Percentiles rank a stretch among this genome's conserved stretches.
These are phyloP conservation scores for Danaus plexippus DNA, from an alignment of 1,140 invertebrate genomes.

Conservation along the genomic window DNA sequence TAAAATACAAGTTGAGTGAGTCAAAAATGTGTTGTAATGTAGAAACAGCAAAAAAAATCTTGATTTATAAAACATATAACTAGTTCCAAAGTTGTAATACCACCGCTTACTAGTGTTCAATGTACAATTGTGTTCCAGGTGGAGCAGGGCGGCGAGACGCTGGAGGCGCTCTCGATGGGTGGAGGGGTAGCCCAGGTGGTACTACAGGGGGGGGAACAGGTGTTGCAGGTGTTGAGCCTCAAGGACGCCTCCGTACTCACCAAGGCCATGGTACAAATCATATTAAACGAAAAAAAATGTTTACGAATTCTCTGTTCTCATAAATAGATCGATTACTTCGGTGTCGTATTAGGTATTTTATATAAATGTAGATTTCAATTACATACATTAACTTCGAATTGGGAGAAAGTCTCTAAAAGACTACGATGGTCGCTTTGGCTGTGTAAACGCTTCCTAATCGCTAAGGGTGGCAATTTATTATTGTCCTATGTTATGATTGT, in stretches of 20 bases:
- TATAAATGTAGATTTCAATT: too few relatives aligned
- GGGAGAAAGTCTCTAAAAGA: too few relatives aligned
- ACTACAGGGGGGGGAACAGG: slow-evolving; percentile 82
- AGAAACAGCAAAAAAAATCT: not conserved
- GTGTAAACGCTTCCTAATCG: too few relatives aligned
- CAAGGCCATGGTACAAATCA: slow-evolving; percentile 74
- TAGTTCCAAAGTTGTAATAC: slow-evolving; percentile 1
- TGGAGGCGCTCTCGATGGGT: slow-evolving; percentile 79
- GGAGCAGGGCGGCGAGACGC: slow-evolving; percentile 77
- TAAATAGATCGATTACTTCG: too few relatives aligned
- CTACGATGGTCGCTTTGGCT: too few relatives aligned
- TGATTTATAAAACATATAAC: not conserved
- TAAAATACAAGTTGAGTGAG: too few relatives aligned
- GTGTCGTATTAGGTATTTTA: too few relatives aligned
- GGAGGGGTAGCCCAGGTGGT: slow-evolving; percentile 85
- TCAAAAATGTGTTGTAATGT: not conserved
- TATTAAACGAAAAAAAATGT: too few relatives aligned
- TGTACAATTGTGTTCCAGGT: slow-evolving; percentile 58
- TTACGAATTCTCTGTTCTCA: too few relatives aligned
- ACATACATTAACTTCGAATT: too few relatives aligned
- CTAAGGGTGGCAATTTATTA: too few relatives aligned
- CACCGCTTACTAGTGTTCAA: not conserved
- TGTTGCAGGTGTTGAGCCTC: slow-evolving; percentile 85
- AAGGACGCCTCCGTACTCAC: slow-evolving; percentile 86
- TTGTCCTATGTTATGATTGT: slow-evolving; percentile 4